Evolutionary conservation across 2,797 vertebrate genomes (phyloP), one percentile per base, ranked within the genome.

Genomic region (Acestrorhynchus altus): DNA sequence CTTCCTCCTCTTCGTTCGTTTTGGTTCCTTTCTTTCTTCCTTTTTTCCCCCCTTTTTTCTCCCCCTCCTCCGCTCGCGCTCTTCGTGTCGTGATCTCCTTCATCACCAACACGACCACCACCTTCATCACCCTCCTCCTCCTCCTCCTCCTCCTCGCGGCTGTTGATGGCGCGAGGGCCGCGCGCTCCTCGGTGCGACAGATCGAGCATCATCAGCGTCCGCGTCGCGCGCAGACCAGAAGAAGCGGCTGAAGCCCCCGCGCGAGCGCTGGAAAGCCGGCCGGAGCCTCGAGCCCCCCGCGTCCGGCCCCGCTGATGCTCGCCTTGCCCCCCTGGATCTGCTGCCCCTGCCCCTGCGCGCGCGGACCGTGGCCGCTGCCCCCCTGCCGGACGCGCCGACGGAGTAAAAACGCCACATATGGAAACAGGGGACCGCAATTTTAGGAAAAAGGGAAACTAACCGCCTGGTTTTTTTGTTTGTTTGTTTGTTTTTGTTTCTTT

Each of bases 361-460:
- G 79, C 26, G 56, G 56, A 59, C 56, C 59, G 31, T 60, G 59
- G 59, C 59, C 59, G 59, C 59, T 86, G 83, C 81, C 88, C 57
- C 59, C 15, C 57, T 61, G 16, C 28, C 31, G 59, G 31, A 61
- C 59, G 31, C 59, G 59, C 79, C 79, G 72, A 88, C 90, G 88
- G 87, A 90, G 87, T 89, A 91, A 89, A 84, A 89, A 84, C 88
- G 90, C 89, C 90, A 90, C 93, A 85, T 90, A 93, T 94, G 92
- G 93, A 93, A 94, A 92, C 93, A 87, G 92, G 90, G 86, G 91
- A 94, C 77, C 93, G 86, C 85, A 94, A 94, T 93, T 93, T 93
- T 93, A 93, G 91, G 81, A 93, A 93, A 89, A 94, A 92, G 91
- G 86, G 85, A 87, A 91, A 86, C 84, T 89, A 80, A 39, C 61